Evolutionary conservation across 2,113 vertebrate genomes (phyloP).

Genomic region (Stomatorhinus ivindoensis): DNA sequence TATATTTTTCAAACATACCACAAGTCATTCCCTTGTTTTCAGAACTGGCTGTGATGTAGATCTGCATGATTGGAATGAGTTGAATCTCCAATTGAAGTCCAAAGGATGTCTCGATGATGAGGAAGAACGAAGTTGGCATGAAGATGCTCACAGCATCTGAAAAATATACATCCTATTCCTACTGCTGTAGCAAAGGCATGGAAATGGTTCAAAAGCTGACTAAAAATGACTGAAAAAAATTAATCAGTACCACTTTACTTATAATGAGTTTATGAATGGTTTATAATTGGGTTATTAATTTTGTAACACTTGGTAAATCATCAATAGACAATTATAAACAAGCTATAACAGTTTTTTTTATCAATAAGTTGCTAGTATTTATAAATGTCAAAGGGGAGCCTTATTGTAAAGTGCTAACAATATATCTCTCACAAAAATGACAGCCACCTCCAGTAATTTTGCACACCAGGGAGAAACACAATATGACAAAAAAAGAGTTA

Average conservation of each 20-base stretch:
- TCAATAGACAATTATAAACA: neutral
- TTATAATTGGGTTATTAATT: neutral
- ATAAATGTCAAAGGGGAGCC: neutral
- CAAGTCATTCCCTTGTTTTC: conserved; percentile 61
- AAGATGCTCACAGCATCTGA: conserved; percentile 71
- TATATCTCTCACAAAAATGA: neutral
- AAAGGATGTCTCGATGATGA: conserved; percentile 52
- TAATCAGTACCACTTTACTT: neutral
- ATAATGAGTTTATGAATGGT: neutral
- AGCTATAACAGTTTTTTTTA: neutral
- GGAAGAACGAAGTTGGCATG: conserved; percentile 76
- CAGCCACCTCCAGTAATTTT: neutral
- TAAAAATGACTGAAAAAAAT: neutral
- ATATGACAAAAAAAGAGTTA: neutral
- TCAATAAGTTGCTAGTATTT: neutral
- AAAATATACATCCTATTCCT: neutral
- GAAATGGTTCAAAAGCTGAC: neutral
- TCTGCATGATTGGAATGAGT: conserved; percentile 76
- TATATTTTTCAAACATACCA: conserved; percentile 58
- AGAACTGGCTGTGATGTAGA: conserved; percentile 58
- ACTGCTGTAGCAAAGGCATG: neutral
- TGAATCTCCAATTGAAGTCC: conserved; percentile 73
- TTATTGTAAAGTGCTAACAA: neutral
- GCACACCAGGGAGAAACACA: neutral
- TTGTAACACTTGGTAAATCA: neutral